Evolutionary conservation across 2,797 vertebrate species (phyloP), one percentile per base, ranked within the genome.

Genomic region (Melanotaenia boesemani): DNA sequence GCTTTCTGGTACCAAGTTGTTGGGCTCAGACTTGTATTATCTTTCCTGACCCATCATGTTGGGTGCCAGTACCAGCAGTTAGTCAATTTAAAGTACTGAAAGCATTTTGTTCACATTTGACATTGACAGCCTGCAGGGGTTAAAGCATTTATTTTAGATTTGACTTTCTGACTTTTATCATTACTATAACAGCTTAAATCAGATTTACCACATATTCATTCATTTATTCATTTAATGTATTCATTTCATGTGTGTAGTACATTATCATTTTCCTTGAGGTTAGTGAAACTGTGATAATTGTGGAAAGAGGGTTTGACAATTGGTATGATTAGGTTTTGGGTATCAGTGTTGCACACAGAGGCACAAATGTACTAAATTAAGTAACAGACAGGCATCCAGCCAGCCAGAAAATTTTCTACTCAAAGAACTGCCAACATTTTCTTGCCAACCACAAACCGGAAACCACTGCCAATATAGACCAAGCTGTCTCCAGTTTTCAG

Each of bases 21-120:
- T 70, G 57, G 70, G 77, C 70, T 86, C 74, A 77, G 48, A 67
- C 50, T 60, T 34, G 39, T 63, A 76, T 84, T 62, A 72, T 77
- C 59, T 63, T 61, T 80, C 70, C 77, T 85, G 78, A 74, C 68
- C 58, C 69, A 71, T 75, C 76, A 69, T 37, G 60, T 62, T 66
- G 65, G 62, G n/a, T 74, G 22, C 34, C 26, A 55, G 16, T 36
- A 24, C 62, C 41, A 80, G 63, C 32, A 26, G 26, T n/a, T 50
- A 4, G 22, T 44, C 30, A 48, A 68, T 74, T 20, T 70, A 66
- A 5, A 24, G 72, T 22, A 70, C 28, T 60, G 6, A 15, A 28
- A 20, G 37, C 34, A 4, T 76, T 63, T 60, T 44, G 20, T 63
- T 20, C 32, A 37, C 52, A 77, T 59, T 55, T 6, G 5, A 10